Evolutionary conservation across 2,888 invertebrate genomes (phyloP).

Genomic region (Ophraella communa): DNA sequence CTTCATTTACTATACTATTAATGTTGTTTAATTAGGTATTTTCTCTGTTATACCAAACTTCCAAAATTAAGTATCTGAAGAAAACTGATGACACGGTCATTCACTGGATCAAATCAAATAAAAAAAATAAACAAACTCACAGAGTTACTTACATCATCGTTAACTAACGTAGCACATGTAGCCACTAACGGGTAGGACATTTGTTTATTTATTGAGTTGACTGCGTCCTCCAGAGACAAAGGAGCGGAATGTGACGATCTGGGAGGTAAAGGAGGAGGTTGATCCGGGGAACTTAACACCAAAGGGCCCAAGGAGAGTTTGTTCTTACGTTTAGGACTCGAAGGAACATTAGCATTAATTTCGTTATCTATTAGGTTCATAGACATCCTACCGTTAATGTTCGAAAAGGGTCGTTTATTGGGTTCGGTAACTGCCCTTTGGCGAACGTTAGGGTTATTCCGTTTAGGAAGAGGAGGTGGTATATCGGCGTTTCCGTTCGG

Average conservation of each 20-base stretch:
- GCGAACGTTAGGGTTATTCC: slow-evolving; percentile 54
- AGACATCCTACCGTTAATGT: slow-evolving; percentile 49
- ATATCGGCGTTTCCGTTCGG: slow-evolving; percentile 51
- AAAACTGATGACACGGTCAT: neutral
- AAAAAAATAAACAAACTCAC: slow-evolving; percentile 23
- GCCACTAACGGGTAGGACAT: slow-evolving; percentile 71
- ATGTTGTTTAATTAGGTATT: too few relatives aligned
- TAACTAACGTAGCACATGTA: slow-evolving; percentile 60
- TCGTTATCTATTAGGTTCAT: slow-evolving; percentile 47
- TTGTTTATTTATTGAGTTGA: slow-evolving; percentile 70
- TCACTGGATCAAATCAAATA: neutral
- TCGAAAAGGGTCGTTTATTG: slow-evolving; percentile 38
- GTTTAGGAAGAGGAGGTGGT: slow-evolving; percentile 65
- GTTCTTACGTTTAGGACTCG: slow-evolving; percentile 10
- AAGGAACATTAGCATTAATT: slow-evolving; percentile 48
- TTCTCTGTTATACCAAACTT: too few relatives aligned
- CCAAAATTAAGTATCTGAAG: neutral
- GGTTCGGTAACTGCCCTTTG: slow-evolving; percentile 34
- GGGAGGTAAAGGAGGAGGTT: slow-evolving; percentile 68
- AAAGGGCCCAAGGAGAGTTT: slow-evolving; percentile 35
- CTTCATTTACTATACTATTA: too few relatives aligned
- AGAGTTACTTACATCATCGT: slow-evolving; percentile 61
- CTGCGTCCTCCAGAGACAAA: slow-evolving; percentile 57
- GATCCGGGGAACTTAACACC: slow-evolving; percentile 47
- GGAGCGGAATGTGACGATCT: slow-evolving; percentile 58